These are phyloP conservation scores for Sylvia atricapilla DNA, from an alignment of 2,113 vertebrate species.

Conservation along the genomic window DNA sequence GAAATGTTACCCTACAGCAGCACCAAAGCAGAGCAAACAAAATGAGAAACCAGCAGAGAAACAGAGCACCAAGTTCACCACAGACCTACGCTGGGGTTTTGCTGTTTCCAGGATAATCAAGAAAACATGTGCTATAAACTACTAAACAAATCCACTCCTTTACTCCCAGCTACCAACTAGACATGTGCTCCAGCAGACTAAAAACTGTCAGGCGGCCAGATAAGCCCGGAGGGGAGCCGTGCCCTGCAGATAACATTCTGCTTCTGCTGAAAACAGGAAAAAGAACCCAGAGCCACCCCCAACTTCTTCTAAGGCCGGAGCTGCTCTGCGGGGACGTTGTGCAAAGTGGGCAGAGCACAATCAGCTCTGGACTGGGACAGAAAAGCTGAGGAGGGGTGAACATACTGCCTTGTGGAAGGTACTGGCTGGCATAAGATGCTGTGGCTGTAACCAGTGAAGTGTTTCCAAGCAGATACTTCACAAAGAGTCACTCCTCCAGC, in stretches of 20 bases:
- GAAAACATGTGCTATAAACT: neutral
- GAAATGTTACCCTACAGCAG: neutral
- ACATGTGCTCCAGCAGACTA: neutral
- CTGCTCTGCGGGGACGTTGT: fast-evolving
- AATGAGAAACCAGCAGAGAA: neutral
- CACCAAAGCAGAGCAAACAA: neutral
- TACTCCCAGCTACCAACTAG: fast-evolving
- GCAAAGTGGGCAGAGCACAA: fast-evolving
- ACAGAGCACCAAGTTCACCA: neutral
- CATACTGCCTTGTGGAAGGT: fast-evolving
- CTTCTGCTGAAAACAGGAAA: neutral
- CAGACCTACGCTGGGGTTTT: neutral
- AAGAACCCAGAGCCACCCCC: neutral
- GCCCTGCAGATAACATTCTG: neutral
- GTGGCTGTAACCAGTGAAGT: neutral
- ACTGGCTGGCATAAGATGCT: neutral
- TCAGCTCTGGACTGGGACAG: fast-evolving
- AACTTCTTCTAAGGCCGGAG: neutral
- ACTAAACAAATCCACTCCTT: neutral
- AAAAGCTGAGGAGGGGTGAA: neutral
- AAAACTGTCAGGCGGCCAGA: neutral
- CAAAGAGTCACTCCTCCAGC: neutral
- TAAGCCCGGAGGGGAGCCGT: fast-evolving
- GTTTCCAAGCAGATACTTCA: neutral
- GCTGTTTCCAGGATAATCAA: neutral